These are phyloP conservation scores for Pangasius larnaudii DNA, from an alignment of 2,797 vertebrate species.

Conservation along the genomic window DNA sequence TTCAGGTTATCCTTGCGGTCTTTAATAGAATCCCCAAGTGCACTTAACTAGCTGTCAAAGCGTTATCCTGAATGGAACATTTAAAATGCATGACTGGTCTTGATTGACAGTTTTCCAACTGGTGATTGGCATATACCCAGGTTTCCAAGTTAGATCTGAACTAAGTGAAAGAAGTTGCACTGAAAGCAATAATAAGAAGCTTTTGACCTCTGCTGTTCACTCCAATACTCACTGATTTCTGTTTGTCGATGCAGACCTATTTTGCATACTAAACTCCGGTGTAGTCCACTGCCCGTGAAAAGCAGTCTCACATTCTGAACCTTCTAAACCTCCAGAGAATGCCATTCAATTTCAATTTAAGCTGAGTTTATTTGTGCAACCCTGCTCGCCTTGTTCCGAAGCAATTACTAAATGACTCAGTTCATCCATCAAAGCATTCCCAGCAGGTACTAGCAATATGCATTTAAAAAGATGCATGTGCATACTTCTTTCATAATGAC, in stretches of 20 bases:
- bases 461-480: conserved; percentile 10
- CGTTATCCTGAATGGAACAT: neutral
- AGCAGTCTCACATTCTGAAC: conserved; percentile 40
- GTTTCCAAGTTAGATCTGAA: neutral
- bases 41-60: neutral
- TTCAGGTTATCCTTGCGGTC: neutral
- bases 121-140: neutral
- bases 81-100: neutral
- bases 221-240: neutral
- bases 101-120: conserved; percentile 5
- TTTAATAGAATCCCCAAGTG: neutral
- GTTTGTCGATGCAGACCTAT: conserved; percentile 24
- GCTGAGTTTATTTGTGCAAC: conserved; percentile 47
- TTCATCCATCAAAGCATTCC: conserved; percentile 37
- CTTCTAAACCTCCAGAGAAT: conserved; percentile 43
- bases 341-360: conserved; percentile 52
- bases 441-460: conserved; percentile 21
- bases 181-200: neutral
- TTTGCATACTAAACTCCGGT: conserved; percentile 25
- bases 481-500: conserved; percentile 7
- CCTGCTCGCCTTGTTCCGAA: conserved; percentile 41
- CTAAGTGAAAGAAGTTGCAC: neutral
- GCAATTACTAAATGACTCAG: conserved; percentile 49
- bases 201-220: neutral
- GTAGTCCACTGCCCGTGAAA: conserved; percentile 28